Base-by-base conservation (phyloP, 2,797 vertebrate genomes). In the Echiichthys vipera region DNA sequence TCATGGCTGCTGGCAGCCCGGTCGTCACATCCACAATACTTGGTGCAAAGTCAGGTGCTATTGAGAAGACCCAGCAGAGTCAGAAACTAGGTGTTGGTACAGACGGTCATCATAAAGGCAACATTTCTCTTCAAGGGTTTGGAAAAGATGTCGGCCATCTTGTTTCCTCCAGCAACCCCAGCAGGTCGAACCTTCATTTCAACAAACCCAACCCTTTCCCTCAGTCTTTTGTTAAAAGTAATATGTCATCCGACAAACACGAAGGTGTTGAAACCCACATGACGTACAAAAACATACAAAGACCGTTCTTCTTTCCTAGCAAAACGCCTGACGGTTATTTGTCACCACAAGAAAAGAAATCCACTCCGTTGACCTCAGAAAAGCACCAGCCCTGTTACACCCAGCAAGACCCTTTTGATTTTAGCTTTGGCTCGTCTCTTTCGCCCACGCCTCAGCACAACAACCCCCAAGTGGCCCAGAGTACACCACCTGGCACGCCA, bases 381-480 rank as follows among this genome's bases (percentile, higher is more conserved):
- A 93, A 94, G 74, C 89, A 89, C 84, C 90, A 89, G 87, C 77
- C 88, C 4, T 91, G 90, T 71, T 94, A 93, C 76, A 58, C 89
- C 34, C 92, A 93, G 46, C 94, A 93, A 62, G 94, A 94, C 74
- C 86, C 92, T 5, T 93, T 91, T 45, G 91, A 94, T 45, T 93
- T 92, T 30, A 92, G 86, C 45, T 95, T 94, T 17, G 77, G 81
- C 64, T 84, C 94, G 0, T 85, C 93, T 5, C 82, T 93, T 12
- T 89, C 93, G 2, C 88, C 92, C 7, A 86, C 89, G 71, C 85
- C 93, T 45, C 93, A 93, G 72, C 92, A 94, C 75, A 86, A 54
- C 80, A 91, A 86, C 78, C 89, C 94, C 25, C 93, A 94, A 17
- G 67, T 93, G 49, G 74, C 65, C 80, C 88, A 93, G 75, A 83